phyloP scores from a whole-genome alignment of 2,888 invertebrate species.

The Apodemia mormo region DNA sequence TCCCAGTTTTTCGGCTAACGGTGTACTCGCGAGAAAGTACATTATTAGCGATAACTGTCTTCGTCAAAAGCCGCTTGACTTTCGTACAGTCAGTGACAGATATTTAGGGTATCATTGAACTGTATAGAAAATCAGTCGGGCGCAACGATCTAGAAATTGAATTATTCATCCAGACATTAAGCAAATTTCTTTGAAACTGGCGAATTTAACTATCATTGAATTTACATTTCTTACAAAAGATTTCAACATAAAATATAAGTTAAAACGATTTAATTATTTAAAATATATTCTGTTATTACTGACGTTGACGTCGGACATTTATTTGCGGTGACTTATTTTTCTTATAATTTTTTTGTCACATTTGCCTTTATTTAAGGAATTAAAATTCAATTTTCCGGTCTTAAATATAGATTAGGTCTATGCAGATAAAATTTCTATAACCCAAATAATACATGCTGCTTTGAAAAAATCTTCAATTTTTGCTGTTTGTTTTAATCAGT shows the following conservation, averaged over 20 bases:
- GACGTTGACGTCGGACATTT: no score
- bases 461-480: no score
- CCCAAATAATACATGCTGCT: not conserved
- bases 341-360: no score
- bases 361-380: no score
- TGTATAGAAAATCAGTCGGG: not conserved
- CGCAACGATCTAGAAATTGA: not conserved
- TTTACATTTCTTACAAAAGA: not conserved
- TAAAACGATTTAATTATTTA: no score
- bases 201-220: not conserved
- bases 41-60: constrained; percentile 74
- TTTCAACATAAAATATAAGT: no score
- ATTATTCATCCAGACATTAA: not conserved
- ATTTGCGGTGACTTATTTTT: no score
- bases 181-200: not conserved
- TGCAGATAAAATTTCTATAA: not conserved
- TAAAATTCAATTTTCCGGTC: not conserved
- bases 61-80: constrained; percentile 49
- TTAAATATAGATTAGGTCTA: not conserved
- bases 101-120: constrained; percentile 12
- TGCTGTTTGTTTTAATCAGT: not conserved
- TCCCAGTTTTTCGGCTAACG: constrained; percentile 75
- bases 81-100: constrained; percentile 19
- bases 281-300: no score
- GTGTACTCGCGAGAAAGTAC: constrained; percentile 61